phyloP scores from a whole-genome alignment of 2,113 vertebrate genomes.

The Perccottus glenii region DNA sequence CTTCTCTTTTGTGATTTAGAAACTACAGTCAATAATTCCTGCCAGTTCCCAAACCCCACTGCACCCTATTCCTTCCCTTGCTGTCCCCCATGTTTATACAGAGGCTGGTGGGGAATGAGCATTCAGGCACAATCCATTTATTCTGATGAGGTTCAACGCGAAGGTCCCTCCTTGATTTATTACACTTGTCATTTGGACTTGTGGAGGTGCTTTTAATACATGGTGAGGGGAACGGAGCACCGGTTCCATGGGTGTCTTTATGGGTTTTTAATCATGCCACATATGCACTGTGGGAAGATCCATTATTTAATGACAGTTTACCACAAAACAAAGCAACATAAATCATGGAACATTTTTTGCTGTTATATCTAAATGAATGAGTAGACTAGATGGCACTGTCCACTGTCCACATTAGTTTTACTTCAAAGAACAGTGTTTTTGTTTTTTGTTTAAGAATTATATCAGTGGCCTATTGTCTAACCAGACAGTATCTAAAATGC shows the following conservation, averaged over 20 bases:
- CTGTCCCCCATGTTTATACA: constrained; percentile 54
- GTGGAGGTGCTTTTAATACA: constrained; percentile 31
- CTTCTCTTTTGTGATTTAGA: background rate
- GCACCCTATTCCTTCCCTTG: constrained; percentile 13
- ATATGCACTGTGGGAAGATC: too few relatives aligned
- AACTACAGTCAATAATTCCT: background rate
- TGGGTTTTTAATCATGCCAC: background rate
- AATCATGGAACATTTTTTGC: too few relatives aligned
- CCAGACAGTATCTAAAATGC: background rate
- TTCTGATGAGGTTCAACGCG: constrained; percentile 60
- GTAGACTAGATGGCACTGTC: too few relatives aligned
- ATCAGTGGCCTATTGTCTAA: constrained; percentile 14
- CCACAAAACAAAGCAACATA: too few relatives aligned
- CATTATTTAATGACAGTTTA: too few relatives aligned
- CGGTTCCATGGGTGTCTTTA: background rate
- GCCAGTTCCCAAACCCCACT: constrained; percentile 11
- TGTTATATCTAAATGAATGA: too few relatives aligned
- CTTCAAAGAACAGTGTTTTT: too few relatives aligned
- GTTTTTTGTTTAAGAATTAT: too few relatives aligned
- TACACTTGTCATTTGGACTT: constrained; percentile 52
- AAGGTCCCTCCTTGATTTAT: constrained; percentile 68
- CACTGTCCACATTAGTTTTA: too few relatives aligned
- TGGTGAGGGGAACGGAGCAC: background rate
- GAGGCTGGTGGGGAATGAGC: constrained; percentile 66
- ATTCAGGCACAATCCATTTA: constrained; percentile 60